Percentiles rank a stretch among this genome's conserved stretches.
Conservation (phyloP, 1,140 invertebrate genomes). For the Zaprionus taronus region DNA sequence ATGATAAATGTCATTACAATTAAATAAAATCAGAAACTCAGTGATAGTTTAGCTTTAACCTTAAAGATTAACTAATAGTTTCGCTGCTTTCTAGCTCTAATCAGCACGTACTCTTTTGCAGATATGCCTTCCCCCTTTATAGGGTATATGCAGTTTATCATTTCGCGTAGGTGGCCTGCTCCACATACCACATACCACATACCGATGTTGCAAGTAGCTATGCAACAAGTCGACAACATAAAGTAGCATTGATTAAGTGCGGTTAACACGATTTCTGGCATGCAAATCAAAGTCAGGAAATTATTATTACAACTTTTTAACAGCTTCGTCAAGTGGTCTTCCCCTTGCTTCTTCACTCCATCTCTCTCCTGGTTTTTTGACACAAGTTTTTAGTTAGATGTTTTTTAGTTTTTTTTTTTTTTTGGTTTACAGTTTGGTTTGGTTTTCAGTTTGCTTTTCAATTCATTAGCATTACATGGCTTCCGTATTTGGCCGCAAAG, state of each 20-base stretch:
- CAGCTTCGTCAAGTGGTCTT: conserved; percentile 40
- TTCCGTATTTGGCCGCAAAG: conserved; percentile 71
- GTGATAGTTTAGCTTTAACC: background rate
- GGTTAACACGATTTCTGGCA: conserved; percentile 51
- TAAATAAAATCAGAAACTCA: background rate
- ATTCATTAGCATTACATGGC: conserved; percentile 81
- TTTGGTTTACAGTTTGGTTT: conserved; percentile 39
- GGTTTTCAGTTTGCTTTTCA: conserved; percentile 47
- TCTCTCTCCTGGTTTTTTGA: background rate
- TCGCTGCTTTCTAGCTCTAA: background rate
- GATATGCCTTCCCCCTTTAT: background rate
- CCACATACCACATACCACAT: conserved; percentile 21
- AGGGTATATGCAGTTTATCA: conserved; percentile 9
- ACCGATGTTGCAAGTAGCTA: conserved; percentile 8
- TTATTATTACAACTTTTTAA: conserved; percentile 67
- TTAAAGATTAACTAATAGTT: background rate
- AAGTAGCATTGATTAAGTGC: conserved; percentile 40
- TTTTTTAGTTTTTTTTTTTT: conserved; percentile 23
- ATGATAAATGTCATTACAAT: background rate
- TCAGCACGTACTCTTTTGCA: too few relatives aligned
- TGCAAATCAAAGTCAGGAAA: conserved; percentile 78
- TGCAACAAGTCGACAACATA: conserved; percentile 9
- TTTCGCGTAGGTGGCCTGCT: conserved; percentile 19
- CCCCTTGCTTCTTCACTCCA: background rate
- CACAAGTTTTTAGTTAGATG: conserved; percentile 25